A percentile compares a stretch with the other conserved stretches of the same genome.
These are phyloP conservation scores for Synanthedon vespiformis DNA, from an alignment of 2,888 invertebrate species.

Conservation along the genomic window DNA sequence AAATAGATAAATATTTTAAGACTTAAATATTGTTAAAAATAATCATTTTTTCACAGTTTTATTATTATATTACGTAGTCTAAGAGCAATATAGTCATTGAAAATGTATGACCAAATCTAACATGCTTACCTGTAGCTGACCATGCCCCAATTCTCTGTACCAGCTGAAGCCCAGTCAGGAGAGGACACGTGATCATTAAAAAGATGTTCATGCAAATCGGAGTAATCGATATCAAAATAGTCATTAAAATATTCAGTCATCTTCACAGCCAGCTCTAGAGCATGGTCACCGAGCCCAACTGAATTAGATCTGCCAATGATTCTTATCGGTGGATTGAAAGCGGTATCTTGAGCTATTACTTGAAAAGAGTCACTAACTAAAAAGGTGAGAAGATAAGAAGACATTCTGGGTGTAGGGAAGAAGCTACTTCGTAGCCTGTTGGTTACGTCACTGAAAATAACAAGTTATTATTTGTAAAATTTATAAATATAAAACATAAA, in stretches of 20 bases:
- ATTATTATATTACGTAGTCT: too few relatives aligned
- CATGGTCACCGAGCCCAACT: constrained; percentile 33
- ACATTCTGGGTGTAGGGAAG: constrained; percentile 75
- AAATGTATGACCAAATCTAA: too few relatives aligned
- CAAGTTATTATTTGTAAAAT: neutral
- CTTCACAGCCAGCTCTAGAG: constrained; percentile 38
- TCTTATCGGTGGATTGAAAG: constrained; percentile 42
- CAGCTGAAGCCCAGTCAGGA: constrained; percentile 63
- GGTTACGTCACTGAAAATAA: neutral
- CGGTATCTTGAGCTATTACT: constrained; percentile 42
- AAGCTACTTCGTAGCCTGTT: constrained; percentile 43
- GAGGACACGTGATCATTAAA: constrained; percentile 55
- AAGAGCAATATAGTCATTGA: too few relatives aligned
- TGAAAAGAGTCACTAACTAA: constrained; percentile 71
- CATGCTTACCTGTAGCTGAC: constrained; percentile 51
- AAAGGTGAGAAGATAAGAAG: constrained; percentile 88
- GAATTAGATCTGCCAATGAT: constrained; percentile 58
- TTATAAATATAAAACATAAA: neutral
- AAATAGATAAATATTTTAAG: too few relatives aligned
- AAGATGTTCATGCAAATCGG: constrained; percentile 36
- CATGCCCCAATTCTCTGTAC: constrained; percentile 65
- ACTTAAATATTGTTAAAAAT: too few relatives aligned
- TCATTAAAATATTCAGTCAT: constrained; percentile 49
- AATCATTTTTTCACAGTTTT: too few relatives aligned
- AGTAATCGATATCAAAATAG: constrained; percentile 48